phyloP scores from a whole-genome alignment of 2,888 invertebrate species.

The Drosophila eohydei region DNA sequence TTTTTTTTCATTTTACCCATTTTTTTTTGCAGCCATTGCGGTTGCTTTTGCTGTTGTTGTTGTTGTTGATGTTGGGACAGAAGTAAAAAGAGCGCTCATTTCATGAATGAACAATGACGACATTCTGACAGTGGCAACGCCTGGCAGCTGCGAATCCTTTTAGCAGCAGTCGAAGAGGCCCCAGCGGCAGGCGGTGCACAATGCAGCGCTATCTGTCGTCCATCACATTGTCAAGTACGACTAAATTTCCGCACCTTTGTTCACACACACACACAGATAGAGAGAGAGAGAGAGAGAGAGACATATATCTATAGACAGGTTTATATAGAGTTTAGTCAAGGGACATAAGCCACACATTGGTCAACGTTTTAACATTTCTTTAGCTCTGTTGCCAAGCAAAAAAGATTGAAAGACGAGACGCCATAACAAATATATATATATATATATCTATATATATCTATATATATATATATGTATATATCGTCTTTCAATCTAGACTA shows the following conservation, averaged over 20 bases:
- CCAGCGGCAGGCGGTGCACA: conserved; percentile 2
- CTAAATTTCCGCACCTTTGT: conserved; percentile 71
- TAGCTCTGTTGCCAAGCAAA: conserved; percentile 10
- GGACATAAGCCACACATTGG: conserved; percentile 17
- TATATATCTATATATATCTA: neutral
- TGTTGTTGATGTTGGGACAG: conserved; percentile 41
- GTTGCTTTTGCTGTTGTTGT: conserved; percentile 41
- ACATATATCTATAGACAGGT: neutral
- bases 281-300: neutral
- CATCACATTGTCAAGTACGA: conserved; percentile 75
- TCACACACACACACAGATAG: conserved; percentile 4
- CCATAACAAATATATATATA: neutral
- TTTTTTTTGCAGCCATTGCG: conserved; percentile 74
- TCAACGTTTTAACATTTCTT: conserved; percentile 6
- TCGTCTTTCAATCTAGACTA: too few relatives aligned
- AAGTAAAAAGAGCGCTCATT: conserved; percentile 70
- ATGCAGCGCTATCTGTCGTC: conserved; percentile 69
- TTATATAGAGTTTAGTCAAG: conserved; percentile 14
- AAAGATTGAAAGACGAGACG: conserved; percentile 3
- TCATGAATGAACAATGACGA: conserved; percentile 80
- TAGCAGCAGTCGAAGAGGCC: neutral
- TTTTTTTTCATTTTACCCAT: conserved; percentile 37
- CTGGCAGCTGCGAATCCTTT: conserved; percentile 28
- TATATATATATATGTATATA: neutral
- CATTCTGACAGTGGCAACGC: conserved; percentile 73